Percentiles rank a stretch among this genome's conserved stretches.
Evolutionary conservation across 2,888 invertebrate genomes (phyloP).

Genomic region (Lasius platythorax): DNA sequence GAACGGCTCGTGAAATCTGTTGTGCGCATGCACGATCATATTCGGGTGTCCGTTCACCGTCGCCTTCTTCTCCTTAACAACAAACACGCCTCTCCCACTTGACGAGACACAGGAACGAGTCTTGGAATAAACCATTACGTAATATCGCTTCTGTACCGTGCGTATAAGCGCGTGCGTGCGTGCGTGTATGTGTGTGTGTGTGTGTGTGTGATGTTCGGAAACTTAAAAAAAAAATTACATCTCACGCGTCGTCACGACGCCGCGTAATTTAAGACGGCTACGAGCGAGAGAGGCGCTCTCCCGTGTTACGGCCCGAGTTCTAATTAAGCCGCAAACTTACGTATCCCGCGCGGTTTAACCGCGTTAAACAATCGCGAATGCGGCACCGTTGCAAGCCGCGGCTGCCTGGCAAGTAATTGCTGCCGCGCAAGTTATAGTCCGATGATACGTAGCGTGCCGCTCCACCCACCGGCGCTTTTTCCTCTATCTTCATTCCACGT

Average conservation of each 20-base stretch:
- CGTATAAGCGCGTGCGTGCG: no score
- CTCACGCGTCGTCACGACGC: background rate
- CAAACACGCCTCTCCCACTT: constrained; percentile 37
- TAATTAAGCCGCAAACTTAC: constrained; percentile 69
- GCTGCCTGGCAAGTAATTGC: constrained; percentile 58
- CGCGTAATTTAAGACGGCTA: constrained; percentile 60
- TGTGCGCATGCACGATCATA: constrained; percentile 46
- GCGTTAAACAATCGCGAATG: constrained; percentile 70
- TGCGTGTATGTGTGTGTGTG: no score
- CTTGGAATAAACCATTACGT: constrained; percentile 13
- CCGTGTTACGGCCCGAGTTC: constrained; percentile 57
- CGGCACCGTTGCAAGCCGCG: constrained; percentile 35
- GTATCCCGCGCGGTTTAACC: constrained; percentile 59
- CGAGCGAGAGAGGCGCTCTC: constrained; percentile 28
- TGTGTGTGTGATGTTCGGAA: constrained; percentile 17
- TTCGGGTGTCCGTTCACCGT: constrained; percentile 24
- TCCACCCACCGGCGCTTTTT: constrained; percentile 52
- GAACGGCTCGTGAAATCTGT: constrained; percentile 18
- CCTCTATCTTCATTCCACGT: constrained; percentile 16
- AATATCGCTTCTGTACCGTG: constrained; percentile 26
- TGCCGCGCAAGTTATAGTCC: constrained; percentile 45
- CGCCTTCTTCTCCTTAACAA: constrained; percentile 29
- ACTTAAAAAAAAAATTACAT: constrained; percentile 34
- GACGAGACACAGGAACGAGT: background rate
- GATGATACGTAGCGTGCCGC: constrained; percentile 50